These are phyloP conservation scores for pig (Sus scrofa) DNA, from an alignment of 2,113 vertebrate species.

Conservation along the genomic window T2T-Sscrofa CM000820.6:139993501-139994000, in stretches of 20 bases:
- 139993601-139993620: background rate
- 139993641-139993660: too few species aligned
- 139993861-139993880: accelerated
- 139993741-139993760: background rate
- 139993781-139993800: accelerated
- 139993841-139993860: too few species aligned
- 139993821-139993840: accelerated
- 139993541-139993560: background rate
- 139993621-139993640: too few species aligned
- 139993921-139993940: accelerated
- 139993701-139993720: background rate
- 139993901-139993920: background rate
- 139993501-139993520: background rate
- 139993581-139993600: background rate
- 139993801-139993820: accelerated
- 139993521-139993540: background rate
- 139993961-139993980: background rate
- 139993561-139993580: background rate
- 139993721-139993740: background rate
- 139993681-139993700: background rate
- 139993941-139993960: background rate
- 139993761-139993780: accelerated
- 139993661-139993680: background rate
- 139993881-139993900: background rate
- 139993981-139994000: background rate